Evolutionary conservation across 2,888 invertebrate genomes (phyloP).

Genomic region (Conops quadrifasciatus): DNA sequence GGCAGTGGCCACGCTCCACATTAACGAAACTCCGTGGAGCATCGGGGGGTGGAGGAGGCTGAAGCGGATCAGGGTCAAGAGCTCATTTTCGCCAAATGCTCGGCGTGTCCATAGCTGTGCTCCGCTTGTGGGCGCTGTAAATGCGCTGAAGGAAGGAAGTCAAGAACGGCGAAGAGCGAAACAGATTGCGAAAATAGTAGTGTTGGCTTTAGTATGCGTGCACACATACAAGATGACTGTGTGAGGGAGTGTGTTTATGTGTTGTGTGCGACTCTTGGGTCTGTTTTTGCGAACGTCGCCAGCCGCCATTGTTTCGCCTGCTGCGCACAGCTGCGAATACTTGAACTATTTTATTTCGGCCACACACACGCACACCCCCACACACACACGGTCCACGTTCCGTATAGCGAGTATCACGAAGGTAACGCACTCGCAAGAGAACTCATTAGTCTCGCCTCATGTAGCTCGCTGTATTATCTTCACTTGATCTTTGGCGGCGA

Average conservation of each 20-base stretch:
- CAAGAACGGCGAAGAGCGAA: background rate
- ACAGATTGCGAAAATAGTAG: background rate
- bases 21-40: too few species aligned
- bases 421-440: constrained; percentile 3
- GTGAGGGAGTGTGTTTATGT: constrained; percentile 1
- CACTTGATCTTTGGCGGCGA: constrained; percentile 1
- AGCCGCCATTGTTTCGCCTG: constrained; percentile 2
- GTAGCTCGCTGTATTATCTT: background rate
- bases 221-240: background rate
- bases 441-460: background rate
- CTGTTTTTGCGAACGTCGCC: background rate
- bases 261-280: constrained; percentile 5
- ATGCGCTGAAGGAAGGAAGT: background rate
- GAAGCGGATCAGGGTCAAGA: too few species aligned
- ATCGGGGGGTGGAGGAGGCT: too few species aligned
- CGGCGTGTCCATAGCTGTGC: too few species aligned
- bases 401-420: too few species aligned
- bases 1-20: too few species aligned
- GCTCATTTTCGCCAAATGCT: too few species aligned
- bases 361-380: background rate
- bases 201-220: background rate
- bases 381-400: background rate
- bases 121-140: background rate
- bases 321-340: constrained; percentile 3
- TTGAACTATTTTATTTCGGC: too few species aligned